A percentile compares a stretch with the other conserved stretches of the same genome.
Evolutionary conservation across 2,113 vertebrate genomes (phyloP).

Genomic region (Junco hyemalis): DNA sequence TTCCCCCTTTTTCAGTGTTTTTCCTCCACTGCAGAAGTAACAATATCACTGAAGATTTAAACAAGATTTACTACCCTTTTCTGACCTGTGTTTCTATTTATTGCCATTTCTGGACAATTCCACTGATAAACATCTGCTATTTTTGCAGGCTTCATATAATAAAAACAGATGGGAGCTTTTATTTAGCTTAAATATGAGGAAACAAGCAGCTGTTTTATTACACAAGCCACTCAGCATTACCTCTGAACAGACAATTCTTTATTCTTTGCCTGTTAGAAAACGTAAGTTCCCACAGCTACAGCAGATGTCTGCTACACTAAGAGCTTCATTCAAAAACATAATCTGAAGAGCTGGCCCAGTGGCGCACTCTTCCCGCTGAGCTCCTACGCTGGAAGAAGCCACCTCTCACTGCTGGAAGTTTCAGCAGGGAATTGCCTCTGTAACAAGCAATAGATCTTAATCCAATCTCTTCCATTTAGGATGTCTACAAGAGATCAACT

Average conservation of each 20-base stretch:
- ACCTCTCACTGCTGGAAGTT: neutral
- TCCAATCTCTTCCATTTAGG: neutral
- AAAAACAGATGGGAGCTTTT: conserved; percentile 73
- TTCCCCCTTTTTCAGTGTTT: neutral
- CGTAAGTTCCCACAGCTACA: conserved; percentile 64
- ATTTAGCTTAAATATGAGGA: conserved; percentile 71
- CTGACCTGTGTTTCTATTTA: conserved; percentile 59
- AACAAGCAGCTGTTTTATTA: conserved; percentile 74
- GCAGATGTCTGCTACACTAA: conserved; percentile 58
- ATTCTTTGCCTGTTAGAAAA: conserved; percentile 70
- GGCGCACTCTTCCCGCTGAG: neutral
- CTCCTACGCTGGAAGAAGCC: neutral
- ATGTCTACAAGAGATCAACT: neutral
- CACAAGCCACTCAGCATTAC: conserved; percentile 68
- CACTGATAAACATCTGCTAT: conserved; percentile 71
- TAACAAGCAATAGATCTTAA: neutral
- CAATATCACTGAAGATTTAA: conserved; percentile 18
- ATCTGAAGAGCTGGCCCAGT: neutral
- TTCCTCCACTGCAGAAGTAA: neutral
- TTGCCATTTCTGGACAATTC: conserved; percentile 58
- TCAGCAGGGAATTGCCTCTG: neutral
- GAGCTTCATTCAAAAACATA: conserved; percentile 17
- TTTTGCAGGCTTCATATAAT: conserved; percentile 59
- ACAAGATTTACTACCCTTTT: conserved; percentile 25
- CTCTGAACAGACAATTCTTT: conserved; percentile 74